phyloP scores from a whole-genome alignment of 2,888 invertebrate species.

The Actias luna region DNA sequence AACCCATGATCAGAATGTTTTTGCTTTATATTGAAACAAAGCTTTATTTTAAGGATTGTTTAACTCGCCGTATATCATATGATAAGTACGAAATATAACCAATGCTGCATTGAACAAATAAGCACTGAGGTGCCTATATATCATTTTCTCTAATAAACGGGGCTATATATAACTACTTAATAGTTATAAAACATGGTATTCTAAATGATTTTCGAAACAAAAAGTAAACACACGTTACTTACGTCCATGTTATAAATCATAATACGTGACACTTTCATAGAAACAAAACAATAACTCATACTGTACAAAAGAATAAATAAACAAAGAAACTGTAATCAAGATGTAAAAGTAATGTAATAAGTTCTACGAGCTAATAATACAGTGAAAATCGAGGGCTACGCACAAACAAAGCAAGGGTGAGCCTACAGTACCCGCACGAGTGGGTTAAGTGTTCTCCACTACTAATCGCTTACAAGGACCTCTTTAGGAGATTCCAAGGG shows the following conservation, averaged over 20 bases:
- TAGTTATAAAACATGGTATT: not conserved
- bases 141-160: not conserved
- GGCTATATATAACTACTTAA: not conserved
- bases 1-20: no score
- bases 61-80: no score
- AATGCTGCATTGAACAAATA: no score
- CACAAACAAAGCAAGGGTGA: conserved; percentile 59
- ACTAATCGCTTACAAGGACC: conserved; percentile 71
- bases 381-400: conserved; percentile 44
- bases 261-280: not conserved
- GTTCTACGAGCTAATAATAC: conserved; percentile 43
- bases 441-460: conserved; percentile 63
- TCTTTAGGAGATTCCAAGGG: conserved; percentile 63
- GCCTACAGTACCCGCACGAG: conserved; percentile 54
- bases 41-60: no score
- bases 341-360: conserved; percentile 31
- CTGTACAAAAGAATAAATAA: conserved; percentile 4
- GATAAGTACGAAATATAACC: no score
- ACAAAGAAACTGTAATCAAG: not conserved
- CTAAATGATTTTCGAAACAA: not conserved
- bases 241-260: not conserved
- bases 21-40: no score
- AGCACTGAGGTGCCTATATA: no score
- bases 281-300: not conserved
- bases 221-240: not conserved